phyloP scores from a whole-genome alignment of 2,113 vertebrate species.

The Lepisosteus oculatus region DNA sequence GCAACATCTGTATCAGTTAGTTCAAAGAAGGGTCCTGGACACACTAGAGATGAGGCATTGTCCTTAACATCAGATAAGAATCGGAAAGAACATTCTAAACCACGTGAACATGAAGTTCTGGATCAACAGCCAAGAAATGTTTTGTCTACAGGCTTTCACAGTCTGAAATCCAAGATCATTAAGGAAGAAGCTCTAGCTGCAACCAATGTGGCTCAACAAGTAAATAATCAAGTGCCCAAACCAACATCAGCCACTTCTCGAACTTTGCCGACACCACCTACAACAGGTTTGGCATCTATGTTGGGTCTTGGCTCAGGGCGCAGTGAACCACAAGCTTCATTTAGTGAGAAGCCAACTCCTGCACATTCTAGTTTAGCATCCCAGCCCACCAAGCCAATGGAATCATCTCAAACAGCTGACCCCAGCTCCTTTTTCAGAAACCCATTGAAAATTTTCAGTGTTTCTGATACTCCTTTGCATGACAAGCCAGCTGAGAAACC shows the following conservation, averaged over 20 bases:
- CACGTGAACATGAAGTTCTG: neutral
- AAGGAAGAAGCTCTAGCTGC: conserved; percentile 45
- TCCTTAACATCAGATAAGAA: conserved; percentile 28
- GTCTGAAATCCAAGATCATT: conserved; percentile 59
- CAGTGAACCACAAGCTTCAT: conserved; percentile 20
- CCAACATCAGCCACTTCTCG: conserved; percentile 31
- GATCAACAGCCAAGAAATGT: conserved; percentile 48
- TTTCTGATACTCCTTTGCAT: conserved; percentile 40
- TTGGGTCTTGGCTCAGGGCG: conserved; percentile 8
- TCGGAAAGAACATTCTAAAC: conserved; percentile 19
- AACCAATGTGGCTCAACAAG: conserved; percentile 31
- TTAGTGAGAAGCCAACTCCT: conserved; percentile 54
- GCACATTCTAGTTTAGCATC: conserved; percentile 54
- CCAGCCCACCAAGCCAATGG: conserved; percentile 44
- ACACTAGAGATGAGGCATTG: conserved; percentile 25
- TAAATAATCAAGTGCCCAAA: conserved; percentile 29
- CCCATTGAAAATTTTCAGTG: conserved; percentile 54
- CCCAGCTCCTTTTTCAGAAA: conserved; percentile 55
- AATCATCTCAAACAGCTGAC: conserved; percentile 41
- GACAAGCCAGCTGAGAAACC: conserved; percentile 56
- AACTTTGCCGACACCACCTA: conserved; percentile 47
- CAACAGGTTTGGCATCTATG: conserved; percentile 25
- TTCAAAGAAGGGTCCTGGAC: conserved; percentile 36
- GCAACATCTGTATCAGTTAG: neutral
- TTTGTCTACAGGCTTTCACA: conserved; percentile 54